Base-by-base conservation (phyloP, 1,140 invertebrate species). In the Orchestia grillus region DNA sequence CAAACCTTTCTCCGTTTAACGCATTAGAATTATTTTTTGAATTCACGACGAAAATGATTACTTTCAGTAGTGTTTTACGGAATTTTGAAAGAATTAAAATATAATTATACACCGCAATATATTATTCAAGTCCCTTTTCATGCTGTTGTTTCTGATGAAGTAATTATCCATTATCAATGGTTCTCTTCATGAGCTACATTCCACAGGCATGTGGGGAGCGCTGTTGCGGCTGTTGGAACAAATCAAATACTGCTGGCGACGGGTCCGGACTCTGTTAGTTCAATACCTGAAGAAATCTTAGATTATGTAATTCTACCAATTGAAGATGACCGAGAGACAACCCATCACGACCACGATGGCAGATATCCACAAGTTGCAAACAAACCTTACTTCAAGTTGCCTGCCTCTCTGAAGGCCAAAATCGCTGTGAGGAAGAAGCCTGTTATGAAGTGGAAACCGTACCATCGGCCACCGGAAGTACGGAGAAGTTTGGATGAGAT, bases 391-490 rank as follows among this genome's bases (percentile, higher is more conserved):
- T 94, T 94, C 40, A 40, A 47, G 19, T 36, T 94, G 41, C 92
- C 92, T 28, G 91, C 96, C 40, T 97, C 96, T 36, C n/a, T 97
- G 44, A 96, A 96, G 62, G 96, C 96, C 43, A 95, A 95, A 47
- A 36, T 96, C 47, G 96, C 96, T 6, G 95, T 97, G 11, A 95
- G 96, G 42, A 96, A 96, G 57, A 96, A 96, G 45, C 96, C 96
- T 11, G 96, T 97, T n/a, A 96, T 97, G 43, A 97, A 96, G 45
- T 97, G 96, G 96, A 92, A 96, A 40, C 96, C 96, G 23, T 97
- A 97, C 95, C 45, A 91, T 15, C 95, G 96, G 28, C 96, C 96
- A 43, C 23, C 95, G 40, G 45, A 96, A 96, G 90, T 53, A 28
- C 57, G 41, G n/a, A 43, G 36, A 57, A 96, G n/a, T 88, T 40